These are phyloP conservation scores for Dipodomys ordii DNA, from an alignment of 2,113 vertebrate genomes.

Conservation along the genomic window DNA sequence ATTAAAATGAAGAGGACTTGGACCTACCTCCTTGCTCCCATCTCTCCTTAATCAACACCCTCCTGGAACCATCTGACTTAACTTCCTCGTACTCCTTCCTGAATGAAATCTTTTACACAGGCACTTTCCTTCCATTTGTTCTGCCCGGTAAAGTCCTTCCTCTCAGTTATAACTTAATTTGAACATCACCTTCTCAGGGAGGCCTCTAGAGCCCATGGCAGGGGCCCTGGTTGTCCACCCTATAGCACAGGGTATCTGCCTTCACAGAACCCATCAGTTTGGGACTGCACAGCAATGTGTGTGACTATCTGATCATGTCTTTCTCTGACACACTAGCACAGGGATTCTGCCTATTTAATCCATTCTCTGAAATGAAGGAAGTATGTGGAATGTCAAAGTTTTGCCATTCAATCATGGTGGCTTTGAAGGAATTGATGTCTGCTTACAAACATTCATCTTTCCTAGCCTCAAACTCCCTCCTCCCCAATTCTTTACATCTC, in stretches of 20 bases:
- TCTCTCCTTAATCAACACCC: background rate
- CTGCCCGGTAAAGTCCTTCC: background rate
- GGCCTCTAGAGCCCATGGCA: background rate
- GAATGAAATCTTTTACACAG: background rate
- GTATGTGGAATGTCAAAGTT: background rate
- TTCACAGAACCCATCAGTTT: background rate
- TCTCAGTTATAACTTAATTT: background rate
- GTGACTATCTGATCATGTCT: background rate
- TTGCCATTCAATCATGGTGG: background rate
- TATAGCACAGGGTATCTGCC: background rate
- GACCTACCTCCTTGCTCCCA: background rate
- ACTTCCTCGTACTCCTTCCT: background rate
- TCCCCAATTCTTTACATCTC: background rate
- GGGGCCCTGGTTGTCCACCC: background rate
- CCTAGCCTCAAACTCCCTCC: background rate
- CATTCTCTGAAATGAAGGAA: background rate
- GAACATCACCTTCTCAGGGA: background rate
- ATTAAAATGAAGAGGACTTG: slow-evolving; percentile 13
- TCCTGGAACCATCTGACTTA: background rate
- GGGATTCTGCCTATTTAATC: background rate
- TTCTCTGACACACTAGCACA: background rate
- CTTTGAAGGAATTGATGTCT: background rate
- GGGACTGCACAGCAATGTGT: background rate
- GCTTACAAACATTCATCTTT: background rate
- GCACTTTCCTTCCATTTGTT: background rate